Percentiles rank a stretch among this genome's conserved stretches.
Evolutionary conservation across 2,113 vertebrate species (phyloP).

Genomic region (Paradisaea rubra): DNA sequence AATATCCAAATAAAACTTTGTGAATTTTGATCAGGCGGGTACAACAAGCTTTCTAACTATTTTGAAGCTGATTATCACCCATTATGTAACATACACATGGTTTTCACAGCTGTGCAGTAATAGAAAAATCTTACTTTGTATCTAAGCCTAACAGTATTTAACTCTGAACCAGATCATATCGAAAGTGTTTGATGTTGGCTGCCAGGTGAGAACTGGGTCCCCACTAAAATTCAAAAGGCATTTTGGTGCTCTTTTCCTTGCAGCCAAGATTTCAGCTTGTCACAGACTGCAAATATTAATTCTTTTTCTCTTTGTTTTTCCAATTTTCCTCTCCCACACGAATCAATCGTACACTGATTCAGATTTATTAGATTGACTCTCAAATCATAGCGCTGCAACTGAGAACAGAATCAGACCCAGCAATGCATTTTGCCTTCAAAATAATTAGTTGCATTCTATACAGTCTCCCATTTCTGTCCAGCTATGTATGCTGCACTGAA

Average conservation of each 20-base stretch:
- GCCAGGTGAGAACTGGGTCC: background rate
- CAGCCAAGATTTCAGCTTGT: background rate
- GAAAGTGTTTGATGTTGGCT: background rate
- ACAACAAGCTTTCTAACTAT: background rate
- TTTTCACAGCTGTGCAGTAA: background rate
- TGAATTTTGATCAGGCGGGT: background rate
- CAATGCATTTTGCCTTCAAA: background rate
- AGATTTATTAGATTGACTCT: background rate
- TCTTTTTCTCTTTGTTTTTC: background rate
- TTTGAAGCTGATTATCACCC: background rate
- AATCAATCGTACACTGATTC: background rate
- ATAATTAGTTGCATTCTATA: background rate
- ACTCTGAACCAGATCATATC: background rate
- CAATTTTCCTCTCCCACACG: background rate
- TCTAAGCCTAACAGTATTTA: background rate
- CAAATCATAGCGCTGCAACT: background rate
- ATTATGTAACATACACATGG: background rate
- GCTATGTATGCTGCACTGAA: background rate
- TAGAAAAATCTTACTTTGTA: background rate
- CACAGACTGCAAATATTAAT: background rate
- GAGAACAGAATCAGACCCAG: slow-evolving; percentile 50
- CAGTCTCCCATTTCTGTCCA: background rate
- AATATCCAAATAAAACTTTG: background rate
- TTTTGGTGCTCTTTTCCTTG: background rate
- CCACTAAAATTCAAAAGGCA: background rate